Base-by-base conservation (phyloP, 92 coral and sea anemone genomes). In the Zoanthus sociatus region DNA sequence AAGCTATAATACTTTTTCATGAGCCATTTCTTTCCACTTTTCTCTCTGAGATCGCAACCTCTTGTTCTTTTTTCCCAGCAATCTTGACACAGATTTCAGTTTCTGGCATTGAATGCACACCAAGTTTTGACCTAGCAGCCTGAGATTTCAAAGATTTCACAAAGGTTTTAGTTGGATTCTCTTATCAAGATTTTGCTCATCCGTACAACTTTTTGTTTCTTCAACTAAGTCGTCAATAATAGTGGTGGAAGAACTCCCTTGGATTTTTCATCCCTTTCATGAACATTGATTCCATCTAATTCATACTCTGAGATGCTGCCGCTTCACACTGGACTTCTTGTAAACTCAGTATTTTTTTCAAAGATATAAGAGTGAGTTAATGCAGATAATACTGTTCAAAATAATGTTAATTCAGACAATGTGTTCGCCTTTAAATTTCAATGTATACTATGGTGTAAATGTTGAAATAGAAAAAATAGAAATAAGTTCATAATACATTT, bases 11-110 rank as follows among this genome's bases (percentile, higher is more conserved):
- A 26, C n/a, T 86, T 56, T 86, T 63, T 53, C 75, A 8, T 42
- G 46, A 18, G 84, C 89, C 2, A 42, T 61, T 77, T 75, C 84
- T 86, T 86, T 58, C 89, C 84, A 77, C n/a, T 64, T 87, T 77
- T 87, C 85, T 56, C 71, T 87, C 77, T 78, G 89, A 17, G 89
- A 78, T 20, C 84, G 69, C 70, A 77, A 67, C 58, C 78, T 87
- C 61, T 51, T 45, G 84, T 87, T 87, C 78, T 78, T 73, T 76
- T 78, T 63, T 75, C 68, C 73, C 21, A 87, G 85, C 13, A 20
- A 18, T 73, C 76, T 87, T 18, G 78, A 77, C 48, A 76, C 30
- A 8, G 77, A 6, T 77, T 86, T 86, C 2, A 72, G 69, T 50
- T 77, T 66, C 1, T 84, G 53, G 50, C 84, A 86, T 75, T 63